Conservation (phyloP, 2,797 vertebrate genomes). For the Trachops cirrhosus region DNA sequence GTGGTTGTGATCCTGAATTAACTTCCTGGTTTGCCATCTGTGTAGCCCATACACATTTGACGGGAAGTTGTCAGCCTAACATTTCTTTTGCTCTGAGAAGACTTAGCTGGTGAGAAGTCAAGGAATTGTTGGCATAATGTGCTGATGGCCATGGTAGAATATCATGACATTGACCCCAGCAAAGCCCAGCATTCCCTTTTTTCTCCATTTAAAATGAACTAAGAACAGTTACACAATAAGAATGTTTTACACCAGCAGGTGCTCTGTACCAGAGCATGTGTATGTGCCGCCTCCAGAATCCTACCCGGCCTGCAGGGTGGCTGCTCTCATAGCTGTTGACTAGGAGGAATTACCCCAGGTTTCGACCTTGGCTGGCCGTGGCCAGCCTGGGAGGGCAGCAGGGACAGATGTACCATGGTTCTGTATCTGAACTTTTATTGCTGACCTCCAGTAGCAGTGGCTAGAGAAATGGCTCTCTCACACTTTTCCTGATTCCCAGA, state of each 20-base stretch:
- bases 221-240: conserved; percentile 34
- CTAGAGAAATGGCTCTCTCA: neutral
- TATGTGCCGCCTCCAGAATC: neutral
- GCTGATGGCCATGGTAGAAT: neutral
- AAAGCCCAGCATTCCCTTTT: conserved; percentile 18
- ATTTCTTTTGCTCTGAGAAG: conserved; percentile 25
- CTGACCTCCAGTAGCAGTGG: neutral
- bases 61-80: conserved; percentile 29
- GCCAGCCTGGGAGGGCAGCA: neutral
- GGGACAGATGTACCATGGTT: neutral
- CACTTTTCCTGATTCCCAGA: neutral
- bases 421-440: conserved; percentile 16
- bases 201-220: conserved; percentile 43
- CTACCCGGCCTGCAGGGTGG: neutral
- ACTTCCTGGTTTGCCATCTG: conserved; percentile 37
- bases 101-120: neutral
- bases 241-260: conserved; percentile 9
- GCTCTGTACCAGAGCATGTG: neutral
- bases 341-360: neutral
- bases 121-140: neutral
- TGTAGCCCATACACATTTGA: conserved; percentile 29
- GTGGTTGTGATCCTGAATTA: conserved; percentile 26
- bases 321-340: neutral
- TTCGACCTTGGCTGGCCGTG: neutral
- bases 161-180: neutral